Evolutionary conservation across 92 coral and sea anemone species (phyloP), one percentile per base, ranked within the genome.

Genomic region (Porites lobata): DNA sequence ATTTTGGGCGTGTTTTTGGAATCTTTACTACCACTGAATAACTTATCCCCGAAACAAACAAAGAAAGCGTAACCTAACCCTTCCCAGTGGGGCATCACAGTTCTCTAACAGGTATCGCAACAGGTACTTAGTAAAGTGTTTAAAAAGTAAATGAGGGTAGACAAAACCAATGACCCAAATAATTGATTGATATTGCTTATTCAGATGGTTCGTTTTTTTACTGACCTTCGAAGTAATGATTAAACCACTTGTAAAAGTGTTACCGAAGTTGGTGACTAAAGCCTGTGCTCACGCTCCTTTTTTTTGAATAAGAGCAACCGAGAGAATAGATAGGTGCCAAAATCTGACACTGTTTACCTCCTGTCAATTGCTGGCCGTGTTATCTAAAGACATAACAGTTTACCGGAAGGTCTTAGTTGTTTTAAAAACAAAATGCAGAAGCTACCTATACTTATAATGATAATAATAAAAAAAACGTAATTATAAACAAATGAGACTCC

Each of bases 71-170:
- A 38, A 11, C 22, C 72, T 3, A 69, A 66, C 11, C 13, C 14
- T 47, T 11, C 9, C 29, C 9, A 21, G 12, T 18, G 17, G 47
- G 15, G 19, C 9, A 47, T 15, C 17, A 50, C 54, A 4, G 50
- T 47, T 19, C 24, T 13, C 26, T 6, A 52, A 53, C 85, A 80
- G 85, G 85, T 80, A 26, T 18, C 10, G 38, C 50, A 26, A 53
- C 85, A 80, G 85, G 85, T 80, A 67, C 75, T 19, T 38, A 38
- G 14, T 50, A 47, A 50, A 22, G 61, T 64, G 20, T 29, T 65
- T 43, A 50, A 50, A 69, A 56, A 10, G 61, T 50, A 7, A 64
- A 66, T 47, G 26, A 15, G 17, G 6, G 2, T 3, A 64, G 43
- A 79, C 43, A 12, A 50, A 77, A 38, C 70, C 29, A 78, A 1